These are phyloP conservation scores for Carpatolechia fugitivella DNA, from an alignment of 2,888 invertebrate genomes.

Conservation along the genomic window DNA sequence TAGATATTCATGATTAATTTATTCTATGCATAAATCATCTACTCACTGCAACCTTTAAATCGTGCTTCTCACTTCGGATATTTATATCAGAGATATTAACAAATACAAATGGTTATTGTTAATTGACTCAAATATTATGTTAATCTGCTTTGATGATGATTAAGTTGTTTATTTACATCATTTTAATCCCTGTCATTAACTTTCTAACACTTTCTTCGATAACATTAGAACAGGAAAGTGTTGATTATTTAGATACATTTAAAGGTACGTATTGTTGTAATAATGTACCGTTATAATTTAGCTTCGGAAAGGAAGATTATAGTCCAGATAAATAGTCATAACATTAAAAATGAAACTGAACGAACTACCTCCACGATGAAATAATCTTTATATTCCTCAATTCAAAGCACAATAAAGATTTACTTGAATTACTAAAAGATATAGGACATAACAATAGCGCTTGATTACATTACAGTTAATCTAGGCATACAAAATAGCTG, in stretches of 20 bases:
- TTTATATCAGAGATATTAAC: background rate
- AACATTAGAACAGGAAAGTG: background rate
- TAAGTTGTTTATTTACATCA: background rate
- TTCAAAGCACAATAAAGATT: no score
- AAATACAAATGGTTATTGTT: background rate
- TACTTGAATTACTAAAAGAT: background rate
- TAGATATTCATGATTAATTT: no score
- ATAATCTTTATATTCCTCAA: background rate
- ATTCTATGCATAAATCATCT: no score
- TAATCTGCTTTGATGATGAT: background rate
- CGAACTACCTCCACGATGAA: background rate
- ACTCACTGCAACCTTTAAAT: no score
- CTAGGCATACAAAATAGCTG: background rate
- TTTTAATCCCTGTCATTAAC: conserved; percentile 10
- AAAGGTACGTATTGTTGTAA: no score
- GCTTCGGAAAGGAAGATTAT: no score
- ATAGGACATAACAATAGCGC: background rate
- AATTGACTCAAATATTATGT: conserved; percentile 3
- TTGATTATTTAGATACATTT: background rate
- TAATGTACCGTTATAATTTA: no score
- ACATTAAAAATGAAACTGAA: background rate
- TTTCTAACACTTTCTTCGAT: conserved; percentile 10
- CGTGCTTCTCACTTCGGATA: no score
- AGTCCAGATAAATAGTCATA: background rate
- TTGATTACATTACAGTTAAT: conserved; percentile 5